These are phyloP conservation scores for Bergia puertoricense DNA, from an alignment of 92 coral and sea anemone genomes.

Conservation along the genomic window DNA sequence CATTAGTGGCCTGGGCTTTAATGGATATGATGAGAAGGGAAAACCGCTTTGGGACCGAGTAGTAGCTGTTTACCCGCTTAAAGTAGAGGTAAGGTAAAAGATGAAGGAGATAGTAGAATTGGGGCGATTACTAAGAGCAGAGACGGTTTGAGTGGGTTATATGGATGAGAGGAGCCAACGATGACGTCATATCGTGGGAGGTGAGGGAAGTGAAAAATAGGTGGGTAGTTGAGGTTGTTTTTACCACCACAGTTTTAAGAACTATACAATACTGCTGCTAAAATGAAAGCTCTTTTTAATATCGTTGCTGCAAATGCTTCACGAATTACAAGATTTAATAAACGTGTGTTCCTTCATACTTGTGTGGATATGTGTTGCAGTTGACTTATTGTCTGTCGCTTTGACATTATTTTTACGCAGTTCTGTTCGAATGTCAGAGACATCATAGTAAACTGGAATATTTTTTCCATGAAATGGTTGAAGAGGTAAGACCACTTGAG, in stretches of 20 bases:
- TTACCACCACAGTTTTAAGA: too few relatives aligned
- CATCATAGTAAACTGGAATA: slow-evolving; percentile 31
- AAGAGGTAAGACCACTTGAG: slow-evolving; percentile 9
- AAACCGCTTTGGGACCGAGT: slow-evolving; percentile 46
- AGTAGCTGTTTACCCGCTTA: slow-evolving; percentile 19
- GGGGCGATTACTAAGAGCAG: neutral
- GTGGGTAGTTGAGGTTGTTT: too few relatives aligned
- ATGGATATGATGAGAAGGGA: slow-evolving; percentile 55
- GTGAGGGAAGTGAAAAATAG: too few relatives aligned
- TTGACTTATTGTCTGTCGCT: neutral
- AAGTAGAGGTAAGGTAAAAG: slow-evolving; percentile 17
- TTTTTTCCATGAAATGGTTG: slow-evolving; percentile 34
- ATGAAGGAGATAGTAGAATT: neutral
- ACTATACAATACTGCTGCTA: too few relatives aligned
- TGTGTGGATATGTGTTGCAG: neutral
- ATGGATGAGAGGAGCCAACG: too few relatives aligned
- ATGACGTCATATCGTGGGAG: too few relatives aligned
- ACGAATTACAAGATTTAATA: too few relatives aligned
- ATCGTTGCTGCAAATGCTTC: too few relatives aligned
- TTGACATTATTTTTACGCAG: neutral
- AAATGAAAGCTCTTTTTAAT: too few relatives aligned
- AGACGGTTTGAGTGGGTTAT: too few relatives aligned
- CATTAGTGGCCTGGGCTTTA: slow-evolving; percentile 52
- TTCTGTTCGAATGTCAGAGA: slow-evolving; percentile 31
- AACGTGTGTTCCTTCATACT: too few relatives aligned